phyloP scores from a whole-genome alignment of 2,113 vertebrate genomes.

The Otis tarda region DNA sequence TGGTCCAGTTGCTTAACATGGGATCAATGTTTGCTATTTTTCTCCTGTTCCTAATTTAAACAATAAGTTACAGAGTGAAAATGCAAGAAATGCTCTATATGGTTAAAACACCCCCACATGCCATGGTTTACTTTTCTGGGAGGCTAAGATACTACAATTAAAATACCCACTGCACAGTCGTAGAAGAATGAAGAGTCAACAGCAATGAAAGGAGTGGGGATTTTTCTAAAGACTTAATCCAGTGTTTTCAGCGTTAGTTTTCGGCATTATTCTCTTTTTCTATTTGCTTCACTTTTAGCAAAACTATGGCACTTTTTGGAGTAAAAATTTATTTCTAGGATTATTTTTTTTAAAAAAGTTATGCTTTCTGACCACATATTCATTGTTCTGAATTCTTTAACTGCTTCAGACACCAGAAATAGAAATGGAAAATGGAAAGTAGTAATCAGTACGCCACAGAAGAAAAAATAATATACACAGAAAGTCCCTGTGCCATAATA shows the following conservation, averaged over 20 bases:
- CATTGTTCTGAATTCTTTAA: not conserved
- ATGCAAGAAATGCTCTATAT: not conserved
- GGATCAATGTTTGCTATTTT: not conserved
- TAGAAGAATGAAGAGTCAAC: not conserved
- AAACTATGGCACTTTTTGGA: not conserved
- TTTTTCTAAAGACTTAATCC: not conserved
- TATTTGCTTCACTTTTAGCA: not conserved
- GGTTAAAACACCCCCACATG: not conserved
- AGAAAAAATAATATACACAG: not conserved
- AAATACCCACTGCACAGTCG: not conserved
- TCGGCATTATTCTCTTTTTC: not conserved
- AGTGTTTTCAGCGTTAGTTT: not conserved
- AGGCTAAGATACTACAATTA: not conserved
- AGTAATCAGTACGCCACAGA: not conserved
- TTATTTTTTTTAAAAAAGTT: not conserved
- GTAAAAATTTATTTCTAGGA: not conserved
- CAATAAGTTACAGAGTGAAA: not conserved
- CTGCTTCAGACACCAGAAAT: not conserved
- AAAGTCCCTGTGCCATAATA: not conserved
- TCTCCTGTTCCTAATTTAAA: not conserved
- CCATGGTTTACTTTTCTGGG: not conserved
- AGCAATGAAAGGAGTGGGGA: not conserved
- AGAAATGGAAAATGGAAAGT: not conserved
- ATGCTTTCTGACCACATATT: not conserved
- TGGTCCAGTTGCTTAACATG: not conserved